These are phyloP conservation scores for Scaptomyza hsui DNA, from an alignment of 1,140 invertebrate genomes.

Conservation along the genomic window DNA sequence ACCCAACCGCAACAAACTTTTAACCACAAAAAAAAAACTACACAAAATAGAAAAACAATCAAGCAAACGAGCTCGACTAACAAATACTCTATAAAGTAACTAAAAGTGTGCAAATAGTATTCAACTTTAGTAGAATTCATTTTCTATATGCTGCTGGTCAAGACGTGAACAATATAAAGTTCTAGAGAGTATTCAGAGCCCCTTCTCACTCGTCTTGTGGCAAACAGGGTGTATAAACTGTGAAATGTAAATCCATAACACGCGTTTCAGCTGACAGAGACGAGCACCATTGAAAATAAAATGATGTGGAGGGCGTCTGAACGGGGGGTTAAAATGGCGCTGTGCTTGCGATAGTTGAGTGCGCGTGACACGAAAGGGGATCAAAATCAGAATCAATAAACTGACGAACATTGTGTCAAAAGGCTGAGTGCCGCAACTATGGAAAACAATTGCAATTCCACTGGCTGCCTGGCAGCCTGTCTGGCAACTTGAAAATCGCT, in stretches of 20 bases:
- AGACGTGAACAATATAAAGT: no score
- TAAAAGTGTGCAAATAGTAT: no score
- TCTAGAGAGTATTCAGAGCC: no score
- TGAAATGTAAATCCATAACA: conserved; percentile 7
- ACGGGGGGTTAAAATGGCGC: background rate
- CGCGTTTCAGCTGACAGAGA: background rate
- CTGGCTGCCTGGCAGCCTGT: conserved; percentile 5
- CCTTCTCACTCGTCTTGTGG: background rate
- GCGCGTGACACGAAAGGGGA: conserved; percentile 37
- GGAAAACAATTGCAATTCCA: conserved; percentile 37
- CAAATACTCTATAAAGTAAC: background rate
- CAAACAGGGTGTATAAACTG: no score
- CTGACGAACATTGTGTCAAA: conserved; percentile 35
- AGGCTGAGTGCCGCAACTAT: conserved; percentile 15
- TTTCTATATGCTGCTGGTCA: no score
- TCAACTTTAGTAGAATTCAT: no score
- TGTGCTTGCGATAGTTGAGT: conserved; percentile 22
- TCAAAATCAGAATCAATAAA: conserved; percentile 40
- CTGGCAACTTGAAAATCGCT: conserved; percentile 20
- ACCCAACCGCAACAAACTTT: conserved; percentile 58
- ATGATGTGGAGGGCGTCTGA: background rate
- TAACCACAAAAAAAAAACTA: conserved; percentile 5
- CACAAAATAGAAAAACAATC: conserved; percentile 8
- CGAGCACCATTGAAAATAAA: conserved; percentile 9
- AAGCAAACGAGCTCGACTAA: background rate